Percentiles rank a stretch among this genome's conserved stretches.
Conservation (phyloP, 1,140 invertebrate species). For the Bombus confusus region DNA sequence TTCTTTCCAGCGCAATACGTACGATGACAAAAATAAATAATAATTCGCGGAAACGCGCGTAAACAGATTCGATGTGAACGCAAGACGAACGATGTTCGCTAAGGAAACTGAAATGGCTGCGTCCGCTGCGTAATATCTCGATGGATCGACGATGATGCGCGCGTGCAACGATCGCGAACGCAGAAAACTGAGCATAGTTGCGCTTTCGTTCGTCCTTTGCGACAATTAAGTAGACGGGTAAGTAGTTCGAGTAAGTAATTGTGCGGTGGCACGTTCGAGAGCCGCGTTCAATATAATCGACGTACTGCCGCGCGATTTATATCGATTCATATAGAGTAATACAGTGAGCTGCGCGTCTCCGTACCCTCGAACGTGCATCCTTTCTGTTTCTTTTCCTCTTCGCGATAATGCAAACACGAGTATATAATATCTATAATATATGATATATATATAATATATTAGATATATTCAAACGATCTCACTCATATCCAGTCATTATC, state of each 20-base stretch:
- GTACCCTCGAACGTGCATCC: constrained; percentile 41
- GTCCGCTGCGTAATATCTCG: not conserved
- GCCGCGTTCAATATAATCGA: not conserved
- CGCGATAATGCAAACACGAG: constrained; percentile 72
- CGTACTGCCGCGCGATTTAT: not conserved
- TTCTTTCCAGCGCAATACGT: not conserved
- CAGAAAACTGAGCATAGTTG: constrained; percentile 6
- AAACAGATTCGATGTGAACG: constrained; percentile 6
- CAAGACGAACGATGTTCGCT: not conserved
- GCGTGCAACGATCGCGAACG: not conserved
- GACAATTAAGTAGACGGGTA: constrained; percentile 73
- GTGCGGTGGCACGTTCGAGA: constrained; percentile 40
- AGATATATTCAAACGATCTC: constrained; percentile 77
- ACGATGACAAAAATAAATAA: not conserved
- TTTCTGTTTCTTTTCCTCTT: constrained; percentile 1
- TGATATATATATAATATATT: constrained; percentile 75
- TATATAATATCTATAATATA: constrained; percentile 62
- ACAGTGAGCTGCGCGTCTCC: not conserved
- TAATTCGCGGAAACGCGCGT: not conserved
- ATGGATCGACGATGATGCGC: constrained; percentile 10
- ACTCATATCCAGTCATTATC: constrained; percentile 80
- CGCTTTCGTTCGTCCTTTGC: constrained; percentile 57
- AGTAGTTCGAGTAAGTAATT: constrained; percentile 75
- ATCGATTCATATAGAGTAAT: not conserved
- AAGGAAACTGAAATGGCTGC: not conserved